Base-by-base conservation (phyloP, 2,888 invertebrate species). In the Conops quadrifasciatus region DNA sequence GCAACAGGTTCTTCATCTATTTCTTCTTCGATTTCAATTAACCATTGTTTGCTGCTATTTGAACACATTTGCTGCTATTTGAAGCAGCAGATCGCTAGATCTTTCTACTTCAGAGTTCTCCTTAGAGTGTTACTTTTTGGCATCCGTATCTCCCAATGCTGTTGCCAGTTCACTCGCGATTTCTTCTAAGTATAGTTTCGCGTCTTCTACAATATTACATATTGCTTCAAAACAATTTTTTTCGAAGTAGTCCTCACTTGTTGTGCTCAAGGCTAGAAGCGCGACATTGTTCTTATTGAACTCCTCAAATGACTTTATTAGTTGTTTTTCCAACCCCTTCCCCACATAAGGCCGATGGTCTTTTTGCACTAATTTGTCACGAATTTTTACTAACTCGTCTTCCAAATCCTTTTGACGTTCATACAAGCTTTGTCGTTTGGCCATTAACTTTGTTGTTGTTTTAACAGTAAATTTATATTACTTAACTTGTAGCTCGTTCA, bases 331-430 rank as follows among this genome's bases (percentile, higher is more conserved):
- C 9, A n/a, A 30, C 3, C n/a, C 53, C 28, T n/a, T 15, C 15
- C 36, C 1, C 28, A 59, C 59, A 28, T 13, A 5, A 59, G 26
- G 16, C 15, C 36, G 15, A 9, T n/a, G n/a, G 4, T 59, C 59
- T 30, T 30, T 59, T 28, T 30, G 28, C 28, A 28, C 15, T 28
- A 30, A 9, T 28, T 59, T 59, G 1, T 2, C 28, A 11, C 28
- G 36, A 59, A 59, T n/a, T 30, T 4, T 59, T 30, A 59, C 53
- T 21, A 59, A 30, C 13, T 59, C 30, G n/a, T 30, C 59, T 11
- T 28, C 59, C 2, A 59, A 30, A 30, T 59, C 59, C 30, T 30
- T 59, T 59, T 59, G 59, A 16, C 59, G 59, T 59, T 36, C 59
- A 4, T 30, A 59, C 28, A 59, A 59, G 4, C 16, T 9, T 53